phyloP scores from a whole-genome alignment of 2,797 vertebrate species.

The Coregonus suidteri region DNA sequence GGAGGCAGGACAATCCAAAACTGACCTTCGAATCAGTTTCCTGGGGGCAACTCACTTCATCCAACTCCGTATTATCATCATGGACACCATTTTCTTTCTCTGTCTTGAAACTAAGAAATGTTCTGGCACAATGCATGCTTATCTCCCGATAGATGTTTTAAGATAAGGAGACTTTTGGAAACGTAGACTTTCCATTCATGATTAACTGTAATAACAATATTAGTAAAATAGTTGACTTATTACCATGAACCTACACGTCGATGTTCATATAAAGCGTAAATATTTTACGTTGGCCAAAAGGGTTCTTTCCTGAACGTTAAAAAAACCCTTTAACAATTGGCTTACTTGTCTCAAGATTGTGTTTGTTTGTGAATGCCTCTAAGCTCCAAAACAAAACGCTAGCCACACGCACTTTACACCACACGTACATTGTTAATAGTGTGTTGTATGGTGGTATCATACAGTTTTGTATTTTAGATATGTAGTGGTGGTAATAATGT shows the following conservation, averaged over 20 bases:
- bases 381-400: no score
- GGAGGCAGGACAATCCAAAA: no score
- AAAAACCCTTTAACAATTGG: slow-evolving; percentile 1
- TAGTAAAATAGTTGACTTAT: neutral
- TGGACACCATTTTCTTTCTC: neutral
- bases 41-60: no score
- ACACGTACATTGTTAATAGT: no score
- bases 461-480: no score
- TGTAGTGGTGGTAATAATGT: no score
- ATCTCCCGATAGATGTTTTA: neutral
- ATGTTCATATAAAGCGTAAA: neutral
- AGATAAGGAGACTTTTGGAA: neutral
- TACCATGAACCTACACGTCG: neutral
- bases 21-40: no score
- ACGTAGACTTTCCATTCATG: neutral
- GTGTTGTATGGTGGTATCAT: no score
- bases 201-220: neutral
- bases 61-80: neutral
- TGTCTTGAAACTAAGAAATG: neutral
- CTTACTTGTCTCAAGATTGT: slow-evolving; percentile 11
- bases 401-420: no score
- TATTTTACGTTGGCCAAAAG: neutral
- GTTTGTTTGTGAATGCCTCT: slow-evolving; percentile 40
- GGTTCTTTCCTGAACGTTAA: neutral
- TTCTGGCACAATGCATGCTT: neutral